Evolutionary conservation across 2,888 invertebrate genomes (phyloP).

Genomic region (Athalia cordata): DNA sequence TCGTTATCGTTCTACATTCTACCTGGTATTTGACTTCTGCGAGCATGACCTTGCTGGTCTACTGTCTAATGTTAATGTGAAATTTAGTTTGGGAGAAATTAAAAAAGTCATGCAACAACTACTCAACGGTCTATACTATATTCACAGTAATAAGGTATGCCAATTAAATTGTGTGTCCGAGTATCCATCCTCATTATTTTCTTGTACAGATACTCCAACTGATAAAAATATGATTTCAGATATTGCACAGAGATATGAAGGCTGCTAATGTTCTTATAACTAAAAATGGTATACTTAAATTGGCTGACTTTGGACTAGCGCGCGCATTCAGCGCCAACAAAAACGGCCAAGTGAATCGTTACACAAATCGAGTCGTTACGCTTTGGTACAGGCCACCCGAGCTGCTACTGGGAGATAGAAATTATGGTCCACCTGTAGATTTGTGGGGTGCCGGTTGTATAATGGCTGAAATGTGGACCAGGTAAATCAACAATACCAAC

Average conservation of each 20-base stretch:
- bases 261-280: conserved; percentile 99
- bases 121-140: conserved; percentile 93
- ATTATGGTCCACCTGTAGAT: conserved; percentile 98
- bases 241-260: conserved; percentile 98
- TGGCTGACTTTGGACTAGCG: conserved; percentile 98
- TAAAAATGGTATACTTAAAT: conserved; percentile 93
- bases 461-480: conserved; percentile 99
- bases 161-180: conserved; percentile 56
- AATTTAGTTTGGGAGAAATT: conserved; percentile 96
- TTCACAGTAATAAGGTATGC: conserved; percentile 92
- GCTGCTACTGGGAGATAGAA: conserved; percentile 86
- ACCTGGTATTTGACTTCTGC: conserved; percentile 98
- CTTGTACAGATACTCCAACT: background rate
- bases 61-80: conserved; percentile 94
- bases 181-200: background rate
- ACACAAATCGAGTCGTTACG: conserved; percentile 98
- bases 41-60: conserved; percentile 98
- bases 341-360: conserved; percentile 88
- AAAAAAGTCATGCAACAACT: conserved; percentile 95
- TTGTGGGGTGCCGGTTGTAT: conserved; percentile 99
- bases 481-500: conserved; percentile 65
- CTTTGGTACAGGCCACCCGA: conserved; percentile 93
- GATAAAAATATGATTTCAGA: conserved; percentile 72
- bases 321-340: conserved; percentile 93
- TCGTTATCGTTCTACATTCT: conserved; percentile 90